Evolutionary conservation across 2,888 invertebrate species (phyloP), one percentile per base, ranked within the genome.

Genomic region (Euspilapteryx auroguttella): DNA sequence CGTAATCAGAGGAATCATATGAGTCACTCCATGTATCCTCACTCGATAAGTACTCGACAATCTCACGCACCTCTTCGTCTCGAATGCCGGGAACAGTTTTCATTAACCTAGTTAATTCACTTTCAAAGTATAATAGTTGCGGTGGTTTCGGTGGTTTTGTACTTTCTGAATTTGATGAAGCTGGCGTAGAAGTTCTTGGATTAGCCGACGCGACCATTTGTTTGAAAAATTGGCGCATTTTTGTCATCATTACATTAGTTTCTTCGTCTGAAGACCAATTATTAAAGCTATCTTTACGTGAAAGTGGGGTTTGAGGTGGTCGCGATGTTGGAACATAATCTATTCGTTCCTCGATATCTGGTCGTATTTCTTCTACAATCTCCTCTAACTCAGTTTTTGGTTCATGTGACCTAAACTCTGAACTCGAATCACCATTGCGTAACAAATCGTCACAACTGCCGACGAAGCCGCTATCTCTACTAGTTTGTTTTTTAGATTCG

Each of bases 211-310:
- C 88, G n/a, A 93, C 85, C 80, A 94, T 87, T 28, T 90, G 91
- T 62, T 92, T 93, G 59, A 94, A 92, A 58, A 94, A 92, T 44
- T 91, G 90, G 2, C 92, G 79, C 90, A 94, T 91, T 71, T 92
- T 93, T 21, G 88, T 89, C 93, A 94, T 94, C 93, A 94, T 94
- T 24, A 93, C 66, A 57, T 94, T 94, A 2, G 93, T 94, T 66
- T 94, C 94, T 53, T 94, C 94, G 49, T 94, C 93, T 3, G 92
- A 92, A 37, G 91, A 92, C 92, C 93, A 94, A 49, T 93, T 93
- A 54, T 92, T 93, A 65, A 93, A 93, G 53, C 91, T 91, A 56
- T 93, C 92, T 61, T 91, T 92, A 36, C 92, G 79, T 21, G 86
- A 84, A 14, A 92, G 63, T 9, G 84, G 79, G 40, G 65, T 77